Base-by-base conservation (phyloP, 2,888 invertebrate species). In the Sinodicranocentrus sp. region DNA sequence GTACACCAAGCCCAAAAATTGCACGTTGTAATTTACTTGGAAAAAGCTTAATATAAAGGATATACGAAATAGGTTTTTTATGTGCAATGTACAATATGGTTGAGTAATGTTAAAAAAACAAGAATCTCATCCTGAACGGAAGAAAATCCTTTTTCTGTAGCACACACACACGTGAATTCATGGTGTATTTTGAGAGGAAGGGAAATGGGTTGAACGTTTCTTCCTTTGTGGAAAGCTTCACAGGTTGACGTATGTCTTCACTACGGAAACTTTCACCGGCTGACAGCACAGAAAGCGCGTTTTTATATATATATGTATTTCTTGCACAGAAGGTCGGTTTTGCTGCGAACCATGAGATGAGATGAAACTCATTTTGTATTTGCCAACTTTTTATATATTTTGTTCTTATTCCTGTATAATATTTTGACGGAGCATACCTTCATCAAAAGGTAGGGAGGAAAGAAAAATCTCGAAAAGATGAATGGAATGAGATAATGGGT, bases 161-260 rank as follows among this genome's bases (percentile, higher is more conserved):
- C 28, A 44, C 43, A 13, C n/a, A 59, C 26, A 67, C 28, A 70
- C 23, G 21, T 63, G 79, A 48, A 72, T 80, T 82, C 59, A 75
- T 39, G 15, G 48, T 21, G 52, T 48, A 57, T 75, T 75, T 43
- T 48, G 68, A 70, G 82, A 63, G 76, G 70, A 70, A 76, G 72
- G 80, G 72, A 80, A 82, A 76, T 82, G 76, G 82, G 82, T 76
- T 76, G 70, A 82, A 76, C 82, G 52, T 33, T 57, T 65, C 26
- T 80, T 67, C 68, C 68, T 54, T 68, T 73, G 59, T 68, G 48
- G 57, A 82, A 61, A 26, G 21, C 33, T 70, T 75, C 54, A 52
- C 52, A 61, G 52, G 75, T 82, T 82, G 82, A 82, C 82, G 82
- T 82, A 76, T 82, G 82, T 82, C 82, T 82, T 82, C 70, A 61